Conservation (phyloP, 1,140 invertebrate species). For the Hormaphis cornu region DNA sequence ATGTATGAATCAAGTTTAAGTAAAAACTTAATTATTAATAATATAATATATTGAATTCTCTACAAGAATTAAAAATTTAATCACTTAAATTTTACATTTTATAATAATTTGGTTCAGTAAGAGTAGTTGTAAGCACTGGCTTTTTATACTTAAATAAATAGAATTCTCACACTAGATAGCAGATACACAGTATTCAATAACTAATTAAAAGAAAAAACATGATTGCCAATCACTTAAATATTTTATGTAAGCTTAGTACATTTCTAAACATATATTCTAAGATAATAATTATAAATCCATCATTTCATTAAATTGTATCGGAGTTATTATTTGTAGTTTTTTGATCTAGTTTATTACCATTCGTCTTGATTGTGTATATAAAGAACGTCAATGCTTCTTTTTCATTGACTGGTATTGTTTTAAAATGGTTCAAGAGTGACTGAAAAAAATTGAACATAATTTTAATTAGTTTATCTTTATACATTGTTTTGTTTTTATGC, state of each 20-base stretch:
- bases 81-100: background rate
- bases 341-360: conserved; percentile 84
- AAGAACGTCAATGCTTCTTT: conserved; percentile 94
- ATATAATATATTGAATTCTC: no score
- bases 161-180: background rate
- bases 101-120: background rate
- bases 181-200: background rate
- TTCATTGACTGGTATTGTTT: conserved; percentile 83
- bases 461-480: conserved; percentile 22
- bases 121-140: background rate
- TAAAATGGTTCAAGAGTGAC: conserved; percentile 89
- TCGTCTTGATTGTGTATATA: conserved; percentile 91
- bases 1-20: no score
- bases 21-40: no score
- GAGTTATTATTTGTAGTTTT: conserved; percentile 54
- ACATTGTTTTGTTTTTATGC: conserved; percentile 12
- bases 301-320: conserved; percentile 15
- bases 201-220: background rate
- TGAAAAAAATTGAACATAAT: conserved; percentile 47
- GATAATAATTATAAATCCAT: background rate
- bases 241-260: background rate
- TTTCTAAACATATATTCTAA: background rate
- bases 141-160: background rate
- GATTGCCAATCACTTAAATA: background rate
- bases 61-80: no score